Base-by-base conservation (phyloP, 2,797 vertebrate genomes). In the Sitta carolinensis region DNA sequence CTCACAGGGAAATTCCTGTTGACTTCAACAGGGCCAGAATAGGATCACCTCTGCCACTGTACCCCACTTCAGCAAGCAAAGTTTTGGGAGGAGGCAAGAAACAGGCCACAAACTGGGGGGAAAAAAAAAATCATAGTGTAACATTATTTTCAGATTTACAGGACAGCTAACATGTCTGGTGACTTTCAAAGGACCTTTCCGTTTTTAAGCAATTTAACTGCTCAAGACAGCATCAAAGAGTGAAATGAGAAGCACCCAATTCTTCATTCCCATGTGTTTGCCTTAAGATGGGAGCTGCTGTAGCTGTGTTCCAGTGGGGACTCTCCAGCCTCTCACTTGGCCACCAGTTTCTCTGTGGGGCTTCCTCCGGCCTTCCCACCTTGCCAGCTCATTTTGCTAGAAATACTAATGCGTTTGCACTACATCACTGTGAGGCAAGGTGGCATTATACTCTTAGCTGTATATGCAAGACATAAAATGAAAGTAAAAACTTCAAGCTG, bases 391-490 rank as follows among this genome's bases (percentile, higher is more conserved):
- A 0, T 82, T 90, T 92, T 5, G 1, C 80, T 77, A 85, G 67
- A 84, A 94, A 79, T 34, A 32, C 75, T 47, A n/a, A 87, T 47
- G 32, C 32, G 68, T 97, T 93, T 97, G 93, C 90, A 95, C 94
- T 95, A 89, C 95, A 95, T 77, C 93, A 27, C 54, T 89, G 78
- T 3, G 25, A 95, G 92, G 93, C 92, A 94, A 97, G 95, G 84
- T 95, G 93, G 96, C 90, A 95, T 96, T 96, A 95, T 95, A 95
- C 92, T 96, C 95, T 93, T 92, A 93, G 76, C 51, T 85, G 90
- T 93, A 93, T 63, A 54, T 61, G 51, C 55, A 34, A 89, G 86
- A 64, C 16, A 64, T 42, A 36, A 69, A 63, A 38, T 43, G 47
- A 77, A 84, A 68, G 69, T 20, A n/a, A 58, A 83, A 62, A 43